Percentiles rank a stretch among this genome's conserved stretches.
These are phyloP conservation scores for Australoheros scitulus DNA, from an alignment of 2,113 vertebrate genomes.

Conservation along the genomic window DNA sequence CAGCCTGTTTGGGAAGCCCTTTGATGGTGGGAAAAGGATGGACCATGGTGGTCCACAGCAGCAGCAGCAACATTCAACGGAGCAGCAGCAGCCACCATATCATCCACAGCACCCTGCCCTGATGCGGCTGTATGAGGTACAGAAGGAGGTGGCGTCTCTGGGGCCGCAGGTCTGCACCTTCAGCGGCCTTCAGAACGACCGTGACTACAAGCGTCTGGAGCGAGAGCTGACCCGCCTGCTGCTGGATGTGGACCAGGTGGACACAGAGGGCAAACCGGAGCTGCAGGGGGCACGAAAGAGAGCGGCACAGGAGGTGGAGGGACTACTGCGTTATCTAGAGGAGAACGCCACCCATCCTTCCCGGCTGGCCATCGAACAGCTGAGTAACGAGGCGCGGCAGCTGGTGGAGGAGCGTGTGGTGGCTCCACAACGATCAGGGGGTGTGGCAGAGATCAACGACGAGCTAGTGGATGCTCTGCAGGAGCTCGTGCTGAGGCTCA, in stretches of 20 bases:
- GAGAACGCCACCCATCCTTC: conserved; percentile 92
- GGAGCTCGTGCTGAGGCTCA: conserved; percentile 88
- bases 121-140: conserved; percentile 89
- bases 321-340: conserved; percentile 91
- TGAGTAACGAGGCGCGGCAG: conserved; percentile 86
- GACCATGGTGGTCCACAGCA: conserved; percentile 86
- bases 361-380: conserved; percentile 86
- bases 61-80: conserved; percentile 63
- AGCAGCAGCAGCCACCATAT: conserved; percentile 64
- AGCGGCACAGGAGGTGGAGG: conserved; percentile 90
- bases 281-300: conserved; percentile 90
- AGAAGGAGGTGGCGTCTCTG: conserved; percentile 87
- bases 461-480: conserved; percentile 93
- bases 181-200: conserved; percentile 89
- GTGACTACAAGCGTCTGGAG: conserved; percentile 91
- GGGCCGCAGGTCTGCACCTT: conserved; percentile 90
- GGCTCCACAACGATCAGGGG: conserved; percentile 83
- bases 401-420: conserved; percentile 87
- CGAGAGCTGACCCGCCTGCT: conserved; percentile 87
- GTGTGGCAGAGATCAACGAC: conserved; percentile 77
- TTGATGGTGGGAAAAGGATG: conserved; percentile 87
- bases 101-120: conserved; percentile 85
- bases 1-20: conserved; percentile 85
- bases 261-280: conserved; percentile 89
- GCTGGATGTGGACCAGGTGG: conserved; percentile 94